phyloP scores from a whole-genome alignment of 2,797 vertebrate genomes.

The Danio tinwini region DNA sequence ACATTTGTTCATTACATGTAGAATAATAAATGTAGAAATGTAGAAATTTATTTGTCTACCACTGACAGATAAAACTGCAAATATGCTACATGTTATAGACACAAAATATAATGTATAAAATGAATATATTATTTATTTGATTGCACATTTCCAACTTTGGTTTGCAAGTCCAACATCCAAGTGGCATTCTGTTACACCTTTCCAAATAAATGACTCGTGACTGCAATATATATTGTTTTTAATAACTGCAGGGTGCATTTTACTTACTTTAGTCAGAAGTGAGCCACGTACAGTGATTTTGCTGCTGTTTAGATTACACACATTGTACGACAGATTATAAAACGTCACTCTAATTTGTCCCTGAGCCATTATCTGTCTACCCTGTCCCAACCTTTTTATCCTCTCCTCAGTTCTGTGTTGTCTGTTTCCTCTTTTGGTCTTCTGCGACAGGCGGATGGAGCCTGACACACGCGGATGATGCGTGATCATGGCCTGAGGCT shows the following conservation, averaged over 20 bases:
- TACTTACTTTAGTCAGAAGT: not conserved
- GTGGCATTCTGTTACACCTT: not conserved
- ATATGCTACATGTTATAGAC: not conserved
- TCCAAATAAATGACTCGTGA: not conserved
- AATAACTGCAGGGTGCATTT: not conserved
- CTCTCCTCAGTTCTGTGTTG: not conserved
- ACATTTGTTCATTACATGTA: no score
- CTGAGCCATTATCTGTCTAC: constrained; percentile 6
- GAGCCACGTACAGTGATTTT: not conserved
- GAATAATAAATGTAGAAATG: no score
- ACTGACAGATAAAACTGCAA: not conserved
- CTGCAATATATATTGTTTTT: not conserved
- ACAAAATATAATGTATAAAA: not conserved
- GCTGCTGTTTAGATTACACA: constrained; percentile 1
- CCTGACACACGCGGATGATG: constrained; percentile 38
- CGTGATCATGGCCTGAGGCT: constrained; percentile 18
- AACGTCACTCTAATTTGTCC: constrained; percentile 12
- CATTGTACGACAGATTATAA: not conserved
- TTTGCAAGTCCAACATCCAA: not conserved
- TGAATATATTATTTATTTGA: not conserved
- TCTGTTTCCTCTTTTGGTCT: not conserved
- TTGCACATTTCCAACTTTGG: not conserved
- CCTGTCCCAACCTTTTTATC: constrained; percentile 3
- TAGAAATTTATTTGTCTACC: no score
- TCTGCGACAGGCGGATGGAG: not conserved